Conservation (phyloP, 2,113 vertebrate species). For the Lophotis ruficrista region DNA sequence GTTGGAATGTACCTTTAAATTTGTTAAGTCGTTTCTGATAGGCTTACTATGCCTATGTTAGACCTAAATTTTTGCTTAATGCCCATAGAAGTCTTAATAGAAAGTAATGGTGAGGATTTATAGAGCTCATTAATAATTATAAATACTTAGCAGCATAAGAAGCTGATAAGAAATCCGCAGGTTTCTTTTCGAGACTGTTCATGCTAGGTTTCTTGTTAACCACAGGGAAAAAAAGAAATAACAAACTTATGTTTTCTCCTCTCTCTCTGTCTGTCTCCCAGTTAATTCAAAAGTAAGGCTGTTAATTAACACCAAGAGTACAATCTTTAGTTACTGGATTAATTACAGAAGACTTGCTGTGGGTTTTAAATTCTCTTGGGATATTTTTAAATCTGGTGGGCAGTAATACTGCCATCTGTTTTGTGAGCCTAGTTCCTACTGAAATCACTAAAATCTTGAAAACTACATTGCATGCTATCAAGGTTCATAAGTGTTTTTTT, state of each 20-base stretch:
- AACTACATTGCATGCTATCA: neutral
- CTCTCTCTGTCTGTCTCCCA: neutral
- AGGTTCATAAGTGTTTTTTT: neutral
- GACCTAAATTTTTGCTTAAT: constrained; percentile 24
- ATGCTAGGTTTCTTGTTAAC: neutral
- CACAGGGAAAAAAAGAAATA: neutral
- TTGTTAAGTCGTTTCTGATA: neutral
- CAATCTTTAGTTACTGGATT: constrained; percentile 59
- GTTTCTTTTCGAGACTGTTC: constrained; percentile 8
- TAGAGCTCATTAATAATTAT: constrained; percentile 23
- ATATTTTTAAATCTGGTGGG: constrained; percentile 66
- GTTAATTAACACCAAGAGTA: constrained; percentile 57
- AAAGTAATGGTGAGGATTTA: constrained; percentile 22
- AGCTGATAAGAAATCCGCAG: neutral
- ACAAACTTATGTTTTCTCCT: neutral
- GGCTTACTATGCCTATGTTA: neutral
- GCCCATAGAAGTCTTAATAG: neutral
- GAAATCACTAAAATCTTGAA: constrained; percentile 43
- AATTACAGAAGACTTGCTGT: constrained; percentile 62
- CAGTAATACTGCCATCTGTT: constrained; percentile 63
- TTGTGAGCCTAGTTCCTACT: constrained; percentile 25
- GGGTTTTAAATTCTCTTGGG: constrained; percentile 55
- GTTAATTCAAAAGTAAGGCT: constrained; percentile 51
- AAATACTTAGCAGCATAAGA: constrained; percentile 1
- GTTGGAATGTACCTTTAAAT: neutral